A percentile compares a stretch with the other conserved stretches of the same genome.
These are phyloP conservation scores for Bettongia penicillata DNA, from an alignment of 2,113 vertebrate species.

Conservation along the genomic window DNA sequence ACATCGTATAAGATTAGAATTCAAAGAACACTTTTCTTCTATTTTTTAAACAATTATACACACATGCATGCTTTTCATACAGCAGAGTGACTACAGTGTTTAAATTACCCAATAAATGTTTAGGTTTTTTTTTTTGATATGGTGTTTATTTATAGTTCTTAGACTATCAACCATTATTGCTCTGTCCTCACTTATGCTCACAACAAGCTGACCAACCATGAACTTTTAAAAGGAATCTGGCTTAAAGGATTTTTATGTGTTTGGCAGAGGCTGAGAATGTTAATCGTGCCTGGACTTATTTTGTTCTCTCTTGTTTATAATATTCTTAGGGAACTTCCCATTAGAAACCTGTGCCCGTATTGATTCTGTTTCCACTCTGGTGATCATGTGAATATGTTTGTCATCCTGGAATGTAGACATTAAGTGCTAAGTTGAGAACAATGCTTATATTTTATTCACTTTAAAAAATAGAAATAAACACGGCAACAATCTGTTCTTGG, in stretches of 20 bases:
- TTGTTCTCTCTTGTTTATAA: constrained; percentile 49
- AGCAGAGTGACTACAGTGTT: constrained; percentile 50
- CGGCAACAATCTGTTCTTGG: constrained; percentile 27
- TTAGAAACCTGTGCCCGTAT: constrained; percentile 55
- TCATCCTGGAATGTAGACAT: constrained; percentile 40
- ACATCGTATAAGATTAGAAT: background rate
- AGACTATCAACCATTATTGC: constrained; percentile 60
- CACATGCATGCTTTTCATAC: constrained; percentile 36
- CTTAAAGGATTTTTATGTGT: constrained; percentile 49
- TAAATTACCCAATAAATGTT: constrained; percentile 63
- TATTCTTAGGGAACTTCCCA: constrained; percentile 56
- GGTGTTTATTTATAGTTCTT: constrained; percentile 63
- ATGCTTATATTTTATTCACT: constrained; percentile 37
- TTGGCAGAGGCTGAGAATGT: constrained; percentile 44
- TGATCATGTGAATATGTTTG: constrained; percentile 53
- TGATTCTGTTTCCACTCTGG: constrained; percentile 38
- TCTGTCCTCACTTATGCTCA: constrained; percentile 54
- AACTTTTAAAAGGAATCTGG: constrained; percentile 57
- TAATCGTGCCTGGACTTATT: constrained; percentile 58
- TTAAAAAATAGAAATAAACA: constrained; percentile 57
- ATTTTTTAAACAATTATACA: constrained; percentile 62
- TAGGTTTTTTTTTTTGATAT: constrained; percentile 47
- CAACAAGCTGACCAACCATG: constrained; percentile 42
- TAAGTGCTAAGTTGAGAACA: constrained; percentile 32
- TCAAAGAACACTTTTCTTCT: constrained; percentile 40